Evolutionary conservation across 2,113 vertebrate species (phyloP), one percentile per base, ranked within the genome.

Genomic region (Corythornis cristatus): DNA sequence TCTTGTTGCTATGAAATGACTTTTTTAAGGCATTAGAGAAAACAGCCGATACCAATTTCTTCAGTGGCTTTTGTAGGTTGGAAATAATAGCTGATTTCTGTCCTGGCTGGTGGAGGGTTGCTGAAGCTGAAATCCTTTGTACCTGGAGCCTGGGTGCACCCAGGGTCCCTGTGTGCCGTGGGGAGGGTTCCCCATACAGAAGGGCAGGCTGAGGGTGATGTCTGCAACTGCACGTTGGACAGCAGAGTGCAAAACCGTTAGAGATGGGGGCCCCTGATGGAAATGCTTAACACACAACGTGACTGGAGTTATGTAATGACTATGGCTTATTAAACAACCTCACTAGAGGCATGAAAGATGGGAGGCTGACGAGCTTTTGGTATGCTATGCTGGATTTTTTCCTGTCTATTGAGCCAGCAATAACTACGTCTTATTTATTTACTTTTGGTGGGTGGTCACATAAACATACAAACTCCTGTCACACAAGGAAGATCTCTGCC

Each of bases 391-490:
- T 95, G 66, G 40, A n/a, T 78, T 93, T 90, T 96, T 96, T 90
- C 58, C 71, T 90, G 72, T 76, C 83, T 80, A 19, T 60, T 93
- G 83, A 92, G 78, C 81, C 93, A 93, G 86, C 81, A 75, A 20
- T 93, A 96, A 95, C 83, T 93, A 75, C 40, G 46, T 93, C 88
- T 96, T 97, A 70, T 85, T 95, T 96, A 94, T 90, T 97, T 97
- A 86, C 71, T 95, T 93, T 92, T 94, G 62, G 75, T 90, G 93
- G 78, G 70, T 66, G 83, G 56, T 81, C 93, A 60, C 83, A 60
- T 60, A 93, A 58, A 94, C 43, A 40, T 58, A 26, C 48, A 40
- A 56, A 43, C 46, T 81, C 22, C 31, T 3, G 6, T 68, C 31
- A 20, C 54, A 29, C 6, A 3, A 33, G 46, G 72, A 81, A 17